phyloP scores from a whole-genome alignment of 2,113 vertebrate genomes.

The Hippocampus abdominalis region DNA sequence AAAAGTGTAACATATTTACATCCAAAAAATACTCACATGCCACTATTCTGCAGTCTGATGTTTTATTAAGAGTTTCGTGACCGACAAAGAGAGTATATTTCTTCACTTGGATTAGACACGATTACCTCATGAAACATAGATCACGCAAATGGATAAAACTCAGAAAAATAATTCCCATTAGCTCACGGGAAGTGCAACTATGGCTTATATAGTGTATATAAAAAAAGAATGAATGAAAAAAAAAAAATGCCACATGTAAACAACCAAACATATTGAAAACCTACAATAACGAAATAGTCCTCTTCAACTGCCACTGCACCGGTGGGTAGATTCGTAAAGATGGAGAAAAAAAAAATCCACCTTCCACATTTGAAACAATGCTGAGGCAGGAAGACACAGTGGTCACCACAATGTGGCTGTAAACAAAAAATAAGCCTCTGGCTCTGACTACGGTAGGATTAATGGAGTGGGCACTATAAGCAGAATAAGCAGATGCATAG shows the following conservation, averaged over 20 bases:
- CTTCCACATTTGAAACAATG: slow-evolving; percentile 7
- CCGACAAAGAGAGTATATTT: not conserved
- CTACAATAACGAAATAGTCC: not conserved
- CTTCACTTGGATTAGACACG: slow-evolving; percentile 7
- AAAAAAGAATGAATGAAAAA: slow-evolving; percentile 1
- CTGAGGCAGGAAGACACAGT: not conserved
- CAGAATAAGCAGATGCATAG: slow-evolving; percentile 34
- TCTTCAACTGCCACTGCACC: slow-evolving; percentile 1
- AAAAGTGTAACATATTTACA: slow-evolving; percentile 46
- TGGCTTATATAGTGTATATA: slow-evolving; percentile 7
- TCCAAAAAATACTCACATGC: not conserved
- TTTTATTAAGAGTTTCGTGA: not conserved
- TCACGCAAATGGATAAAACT: not conserved
- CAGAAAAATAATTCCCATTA: not conserved
- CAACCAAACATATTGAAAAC: slow-evolving; percentile 3
- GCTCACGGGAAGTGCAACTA: not conserved
- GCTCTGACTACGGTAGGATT: not conserved
- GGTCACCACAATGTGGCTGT: not conserved
- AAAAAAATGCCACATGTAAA: not conserved
- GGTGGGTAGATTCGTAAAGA: not conserved
- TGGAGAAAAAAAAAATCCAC: not conserved
- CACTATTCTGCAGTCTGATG: not conserved
- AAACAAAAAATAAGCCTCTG: slow-evolving; percentile 11
- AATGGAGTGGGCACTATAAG: not conserved
- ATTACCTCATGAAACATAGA: not conserved